These are phyloP conservation scores for Myiagra hebetior DNA, from an alignment of 2,113 vertebrate species.

Conservation along the genomic window DNA sequence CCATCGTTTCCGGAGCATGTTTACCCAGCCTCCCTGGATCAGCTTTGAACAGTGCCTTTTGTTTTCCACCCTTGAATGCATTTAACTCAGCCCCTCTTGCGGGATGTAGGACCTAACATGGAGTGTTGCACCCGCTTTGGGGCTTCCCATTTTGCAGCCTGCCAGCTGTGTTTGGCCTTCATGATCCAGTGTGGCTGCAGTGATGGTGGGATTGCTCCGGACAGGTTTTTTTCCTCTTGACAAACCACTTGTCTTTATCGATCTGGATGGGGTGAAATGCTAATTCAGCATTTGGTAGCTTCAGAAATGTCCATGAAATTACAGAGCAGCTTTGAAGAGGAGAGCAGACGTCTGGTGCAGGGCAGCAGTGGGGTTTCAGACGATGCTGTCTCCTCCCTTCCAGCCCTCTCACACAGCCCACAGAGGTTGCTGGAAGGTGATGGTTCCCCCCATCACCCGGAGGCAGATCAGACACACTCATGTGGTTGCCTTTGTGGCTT, in stretches of 20 bases:
- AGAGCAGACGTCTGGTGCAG: not conserved
- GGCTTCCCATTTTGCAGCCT: not conserved
- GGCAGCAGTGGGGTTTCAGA: not conserved
- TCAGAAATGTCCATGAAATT: not conserved
- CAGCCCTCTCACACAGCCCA: not conserved
- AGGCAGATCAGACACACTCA: rapidly evolving
- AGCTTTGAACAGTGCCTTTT: constrained; percentile 30
- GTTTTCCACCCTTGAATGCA: not conserved
- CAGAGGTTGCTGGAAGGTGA: not conserved
- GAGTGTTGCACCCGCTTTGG: not conserved
- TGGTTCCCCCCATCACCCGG: rapidly evolving
- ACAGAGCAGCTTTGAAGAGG: not conserved
- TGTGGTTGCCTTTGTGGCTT: not conserved
- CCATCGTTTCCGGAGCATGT: not conserved
- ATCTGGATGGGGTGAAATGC: not conserved
- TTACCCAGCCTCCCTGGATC: constrained; percentile 12
- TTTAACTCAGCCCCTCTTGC: not conserved
- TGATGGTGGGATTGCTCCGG: not conserved
- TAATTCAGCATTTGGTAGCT: not conserved
- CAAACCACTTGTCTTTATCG: not conserved
- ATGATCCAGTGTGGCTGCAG: not conserved
- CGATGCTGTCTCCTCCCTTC: rapidly evolving
- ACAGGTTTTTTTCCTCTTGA: not conserved
- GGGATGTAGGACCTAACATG: not conserved
- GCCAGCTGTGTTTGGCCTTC: not conserved